Conservation (phyloP, 2,113 vertebrate species). For the Cephalophus harveyi region DNA sequence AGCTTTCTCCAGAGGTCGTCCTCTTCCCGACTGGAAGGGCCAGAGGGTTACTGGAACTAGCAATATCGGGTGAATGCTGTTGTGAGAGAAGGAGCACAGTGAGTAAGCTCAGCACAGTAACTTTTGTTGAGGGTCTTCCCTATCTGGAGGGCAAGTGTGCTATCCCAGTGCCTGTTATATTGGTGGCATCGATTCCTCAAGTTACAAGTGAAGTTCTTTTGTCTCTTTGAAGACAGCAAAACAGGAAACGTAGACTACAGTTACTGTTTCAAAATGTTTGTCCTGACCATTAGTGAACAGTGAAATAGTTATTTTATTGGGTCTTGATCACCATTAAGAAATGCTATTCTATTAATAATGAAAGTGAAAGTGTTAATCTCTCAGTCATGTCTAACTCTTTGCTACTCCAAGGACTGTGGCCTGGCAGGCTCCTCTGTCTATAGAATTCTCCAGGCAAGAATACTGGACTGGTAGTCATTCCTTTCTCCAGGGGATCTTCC, state of each 20-base stretch:
- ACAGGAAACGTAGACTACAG: background rate
- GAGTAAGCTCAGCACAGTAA: background rate
- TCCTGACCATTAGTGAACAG: background rate
- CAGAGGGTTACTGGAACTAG: background rate
- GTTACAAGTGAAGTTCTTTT: background rate
- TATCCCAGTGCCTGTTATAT: background rate
- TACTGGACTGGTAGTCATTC: background rate
- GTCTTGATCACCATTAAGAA: background rate
- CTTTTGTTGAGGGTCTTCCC: background rate
- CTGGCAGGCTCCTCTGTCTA: background rate
- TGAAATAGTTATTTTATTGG: background rate
- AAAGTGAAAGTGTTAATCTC: background rate
- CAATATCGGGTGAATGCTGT: background rate
- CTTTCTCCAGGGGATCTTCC: background rate
- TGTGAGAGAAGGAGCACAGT: background rate
- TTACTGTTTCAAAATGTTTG: background rate
- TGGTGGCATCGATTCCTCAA: background rate
- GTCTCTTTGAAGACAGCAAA: background rate
- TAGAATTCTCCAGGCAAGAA: background rate
- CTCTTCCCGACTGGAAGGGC: background rate
- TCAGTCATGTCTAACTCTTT: background rate
- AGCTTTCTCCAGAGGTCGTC: background rate
- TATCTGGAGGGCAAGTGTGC: background rate
- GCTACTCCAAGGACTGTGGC: background rate
- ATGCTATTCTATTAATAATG: background rate